phyloP scores from a whole-genome alignment of 2,797 vertebrate species.

The Neosilurus mollespiculum region DNA sequence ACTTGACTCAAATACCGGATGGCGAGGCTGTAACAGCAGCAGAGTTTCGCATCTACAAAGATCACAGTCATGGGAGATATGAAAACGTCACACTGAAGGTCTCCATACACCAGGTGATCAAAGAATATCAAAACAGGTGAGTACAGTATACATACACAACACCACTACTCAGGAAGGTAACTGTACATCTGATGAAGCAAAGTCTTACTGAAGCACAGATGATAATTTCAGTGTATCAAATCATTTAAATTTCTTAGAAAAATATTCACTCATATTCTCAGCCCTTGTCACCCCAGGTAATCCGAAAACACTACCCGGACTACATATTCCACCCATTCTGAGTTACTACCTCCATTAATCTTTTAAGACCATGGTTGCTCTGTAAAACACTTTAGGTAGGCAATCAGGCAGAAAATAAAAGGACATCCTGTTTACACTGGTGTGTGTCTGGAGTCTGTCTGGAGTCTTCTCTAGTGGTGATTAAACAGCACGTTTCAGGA shows the following conservation, averaged over 20 bases:
- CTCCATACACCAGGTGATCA: slow-evolving; percentile 94
- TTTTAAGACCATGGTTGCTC: slow-evolving; percentile 51
- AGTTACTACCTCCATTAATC: slow-evolving; percentile 43
- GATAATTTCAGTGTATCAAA: background rate
- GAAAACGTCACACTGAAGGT: slow-evolving; percentile 96
- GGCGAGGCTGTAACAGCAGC: slow-evolving; percentile 96
- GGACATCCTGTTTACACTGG: slow-evolving; percentile 57
- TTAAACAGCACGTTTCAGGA: slow-evolving; percentile 50
- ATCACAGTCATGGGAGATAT: slow-evolving; percentile 86
- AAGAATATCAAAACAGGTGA: slow-evolving; percentile 93
- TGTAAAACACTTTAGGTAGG: slow-evolving; percentile 59
- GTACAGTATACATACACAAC: slow-evolving; percentile 38
- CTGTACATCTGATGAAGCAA: too few relatives aligned
- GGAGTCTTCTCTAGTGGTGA: slow-evolving; percentile 49
- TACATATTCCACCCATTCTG: background rate
- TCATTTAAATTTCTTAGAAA: background rate
- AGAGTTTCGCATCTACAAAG: slow-evolving; percentile 98
- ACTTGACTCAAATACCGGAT: slow-evolving; percentile 96
- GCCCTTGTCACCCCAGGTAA: background rate
- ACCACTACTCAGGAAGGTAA: too few relatives aligned
- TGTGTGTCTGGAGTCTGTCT: slow-evolving; percentile 51
- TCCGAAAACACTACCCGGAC: slow-evolving; percentile 19
- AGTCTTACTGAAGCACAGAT: background rate
- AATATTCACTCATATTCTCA: background rate
- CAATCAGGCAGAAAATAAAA: slow-evolving; percentile 63